Evolutionary conservation across 2,888 invertebrate species (phyloP).

Genomic region (Drosophila sordidapex): DNA sequence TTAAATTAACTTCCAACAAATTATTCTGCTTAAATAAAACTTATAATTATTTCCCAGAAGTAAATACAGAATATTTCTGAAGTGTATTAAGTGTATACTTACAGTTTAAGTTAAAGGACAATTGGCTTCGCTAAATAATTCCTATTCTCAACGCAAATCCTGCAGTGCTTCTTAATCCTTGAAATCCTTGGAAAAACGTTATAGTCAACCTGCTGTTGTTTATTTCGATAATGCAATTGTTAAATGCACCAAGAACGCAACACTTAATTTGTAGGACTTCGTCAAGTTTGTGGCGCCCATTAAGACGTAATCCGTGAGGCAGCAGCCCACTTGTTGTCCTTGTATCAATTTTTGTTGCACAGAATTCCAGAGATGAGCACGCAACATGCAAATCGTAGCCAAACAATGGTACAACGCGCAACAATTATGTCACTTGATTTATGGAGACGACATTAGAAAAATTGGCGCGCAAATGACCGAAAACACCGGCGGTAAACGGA

Average conservation of each 20-base stretch:
- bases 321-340: constrained; percentile 50
- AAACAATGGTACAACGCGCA: constrained; percentile 50
- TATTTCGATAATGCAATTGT: constrained; percentile 13
- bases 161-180: constrained; percentile 40
- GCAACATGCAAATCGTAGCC: constrained; percentile 29
- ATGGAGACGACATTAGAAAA: constrained; percentile 51
- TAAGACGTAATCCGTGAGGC: constrained; percentile 40
- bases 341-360: constrained; percentile 2
- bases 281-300: constrained; percentile 34
- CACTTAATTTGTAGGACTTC: constrained; percentile 58
- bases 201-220: constrained; percentile 30
- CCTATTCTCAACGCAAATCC: constrained; percentile 8
- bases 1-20: background rate
- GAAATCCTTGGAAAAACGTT: constrained; percentile 6
- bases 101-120: constrained; percentile 35
- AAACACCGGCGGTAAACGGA: constrained; percentile 44
- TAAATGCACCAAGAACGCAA: constrained; percentile 35
- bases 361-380: constrained; percentile 16
- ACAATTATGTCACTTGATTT: constrained; percentile 74
- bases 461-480: constrained; percentile 60
- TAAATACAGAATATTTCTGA: background rate
- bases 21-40: too few relatives aligned
- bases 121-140: constrained; percentile 9
- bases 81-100: constrained; percentile 35
- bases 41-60: too few relatives aligned